A percentile compares a stretch with the other conserved stretches of the same genome.
Evolutionary conservation across 2,797 vertebrate genomes (phyloP).

Genomic region (Alfaro cultratus): DNA sequence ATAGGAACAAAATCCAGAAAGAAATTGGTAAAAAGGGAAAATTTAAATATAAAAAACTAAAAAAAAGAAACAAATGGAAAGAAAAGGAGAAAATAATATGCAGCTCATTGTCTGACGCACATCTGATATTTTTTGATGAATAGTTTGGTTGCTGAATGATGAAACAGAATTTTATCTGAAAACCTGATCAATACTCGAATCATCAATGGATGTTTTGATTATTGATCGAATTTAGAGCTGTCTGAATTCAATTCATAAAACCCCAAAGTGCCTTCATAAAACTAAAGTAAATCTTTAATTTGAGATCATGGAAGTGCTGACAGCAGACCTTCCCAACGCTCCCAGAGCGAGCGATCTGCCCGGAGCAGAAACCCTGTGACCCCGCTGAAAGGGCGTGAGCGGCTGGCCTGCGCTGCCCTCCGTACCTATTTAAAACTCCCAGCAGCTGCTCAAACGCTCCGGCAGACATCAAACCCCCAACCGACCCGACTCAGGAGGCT

Average conservation of each 20-base stretch:
- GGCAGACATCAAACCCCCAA: constrained; percentile 45
- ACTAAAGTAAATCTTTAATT: not conserved
- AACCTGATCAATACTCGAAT: not conserved
- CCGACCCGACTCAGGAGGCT: constrained; percentile 12
- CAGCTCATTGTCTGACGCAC: too few species aligned
- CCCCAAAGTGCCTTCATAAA: not conserved
- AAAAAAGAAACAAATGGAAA: not conserved
- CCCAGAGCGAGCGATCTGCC: not conserved
- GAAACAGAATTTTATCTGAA: not conserved
- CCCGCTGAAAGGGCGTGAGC: not conserved
- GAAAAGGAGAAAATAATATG: not conserved
- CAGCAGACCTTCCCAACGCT: not conserved
- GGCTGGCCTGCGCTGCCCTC: constrained; percentile 15
- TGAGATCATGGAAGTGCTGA: not conserved
- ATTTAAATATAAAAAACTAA: not conserved
- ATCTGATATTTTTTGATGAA: not conserved
- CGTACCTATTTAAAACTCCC: constrained; percentile 53
- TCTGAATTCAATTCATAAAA: not conserved
- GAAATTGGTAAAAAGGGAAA: not conserved
- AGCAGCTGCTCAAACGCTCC: constrained; percentile 57
- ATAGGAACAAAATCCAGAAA: not conserved
- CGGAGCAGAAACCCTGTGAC: constrained; percentile 19
- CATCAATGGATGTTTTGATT: too few species aligned
- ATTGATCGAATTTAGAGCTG: too few species aligned
- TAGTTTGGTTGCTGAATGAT: not conserved